Base-by-base conservation (phyloP, 2,113 vertebrate genomes). In the Paramormyrops kingsleyae region DNA sequence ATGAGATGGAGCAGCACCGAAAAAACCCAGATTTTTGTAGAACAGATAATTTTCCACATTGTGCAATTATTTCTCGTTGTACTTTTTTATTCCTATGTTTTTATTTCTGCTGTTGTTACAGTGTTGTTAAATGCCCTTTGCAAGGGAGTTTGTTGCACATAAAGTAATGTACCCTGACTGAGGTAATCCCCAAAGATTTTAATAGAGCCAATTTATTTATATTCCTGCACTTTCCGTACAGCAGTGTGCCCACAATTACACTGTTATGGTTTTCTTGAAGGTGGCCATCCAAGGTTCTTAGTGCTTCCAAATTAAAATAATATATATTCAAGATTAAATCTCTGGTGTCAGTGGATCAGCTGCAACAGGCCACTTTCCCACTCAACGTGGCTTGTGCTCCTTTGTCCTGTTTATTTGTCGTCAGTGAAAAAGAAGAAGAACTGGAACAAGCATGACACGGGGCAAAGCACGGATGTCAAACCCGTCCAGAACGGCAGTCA, bases 371-470 rank as follows among this genome's bases (percentile, higher is more conserved):
- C 8, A 27, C 24, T 9, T 42, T 47, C 19, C 15, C 31, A 27
- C 49, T 59, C 35, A 56, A 83, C 24, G 10, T 8, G 39, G 35
- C 46, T 27, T 1, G 13, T 31, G 47, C 42, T 84, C 13, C 46
- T 1, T 52, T 19, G 4, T 85, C 49, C 13, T 39, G 24, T n/a
- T 39, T 90, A 77, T 88, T 89, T 27, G 1, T 92, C 93, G 90
- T 4, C 93, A 99, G 99, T 99, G 94, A 99, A 99, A 96, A 99
- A 99, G 97, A 99, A 99, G 95, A 97, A 97, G 93, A 98, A 97
- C 94, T 98, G 97, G 98, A 97, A 97, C 92, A 99, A 99, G 89
- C 97, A 99, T 0, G 97, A 99, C 89, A 97, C 97, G 0, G 97
- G 97, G 27, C 98, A 98, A 92, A 95, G 95, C 0, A 97, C 97